These are phyloP conservation scores for Coleophora deauratella DNA, from an alignment of 2,888 invertebrate species.

Conservation along the genomic window DNA sequence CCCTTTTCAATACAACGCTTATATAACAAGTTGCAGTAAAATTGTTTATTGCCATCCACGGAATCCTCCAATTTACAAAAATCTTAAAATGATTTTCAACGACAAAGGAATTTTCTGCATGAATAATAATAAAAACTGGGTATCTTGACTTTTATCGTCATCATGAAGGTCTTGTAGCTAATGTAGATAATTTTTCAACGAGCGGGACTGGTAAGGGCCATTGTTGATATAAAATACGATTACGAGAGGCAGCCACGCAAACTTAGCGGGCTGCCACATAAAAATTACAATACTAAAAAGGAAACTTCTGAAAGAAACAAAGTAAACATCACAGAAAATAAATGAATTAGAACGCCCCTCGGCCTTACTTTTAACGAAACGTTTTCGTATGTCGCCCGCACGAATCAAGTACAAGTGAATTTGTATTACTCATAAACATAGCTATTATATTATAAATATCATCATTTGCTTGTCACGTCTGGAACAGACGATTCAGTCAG, in stretches of 20 bases:
- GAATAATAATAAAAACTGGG: slow-evolving; percentile 10
- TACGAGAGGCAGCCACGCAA: slow-evolving; percentile 62
- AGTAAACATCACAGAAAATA: slow-evolving; percentile 30
- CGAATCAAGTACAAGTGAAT: too few species aligned
- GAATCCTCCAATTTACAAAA: background rate
- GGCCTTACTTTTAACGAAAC: too few species aligned
- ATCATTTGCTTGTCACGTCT: too few species aligned
- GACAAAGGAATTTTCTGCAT: background rate
- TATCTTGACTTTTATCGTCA: background rate
- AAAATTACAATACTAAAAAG: slow-evolving; percentile 67
- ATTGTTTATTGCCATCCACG: background rate
- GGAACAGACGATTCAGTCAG: too few species aligned
- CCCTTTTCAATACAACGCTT: background rate
- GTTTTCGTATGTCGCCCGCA: too few species aligned
- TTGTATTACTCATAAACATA: too few species aligned
- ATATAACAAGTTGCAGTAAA: background rate
- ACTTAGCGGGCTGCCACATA: slow-evolving; percentile 46
- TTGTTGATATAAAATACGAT: slow-evolving; percentile 69
- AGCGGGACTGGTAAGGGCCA: slow-evolving; percentile 46
- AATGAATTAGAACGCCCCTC: too few species aligned
- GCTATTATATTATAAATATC: too few species aligned
- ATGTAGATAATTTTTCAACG: background rate
- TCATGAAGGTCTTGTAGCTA: background rate
- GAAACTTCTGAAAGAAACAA: too few species aligned
- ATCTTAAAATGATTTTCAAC: background rate